Base-by-base conservation (phyloP, 2,888 invertebrate species). In the Acrocyrtus sp. region DNA sequence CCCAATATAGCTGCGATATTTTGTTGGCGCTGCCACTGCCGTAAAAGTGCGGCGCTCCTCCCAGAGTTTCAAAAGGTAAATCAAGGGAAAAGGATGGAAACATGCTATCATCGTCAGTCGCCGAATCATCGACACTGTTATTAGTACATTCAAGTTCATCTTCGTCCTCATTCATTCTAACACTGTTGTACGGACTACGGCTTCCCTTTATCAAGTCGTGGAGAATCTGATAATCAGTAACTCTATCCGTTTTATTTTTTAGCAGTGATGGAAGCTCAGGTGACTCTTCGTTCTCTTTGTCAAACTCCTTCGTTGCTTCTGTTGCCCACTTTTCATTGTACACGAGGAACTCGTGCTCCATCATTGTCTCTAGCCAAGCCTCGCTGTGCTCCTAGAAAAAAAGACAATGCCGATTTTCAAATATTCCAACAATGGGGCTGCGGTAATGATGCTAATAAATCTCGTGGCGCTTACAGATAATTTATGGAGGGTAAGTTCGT, bases 241-340 rank as follows among this genome's bases (percentile, higher is more conserved):
- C 15, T 10, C 10, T 47, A 17, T 17, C 10, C 15, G 47, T 17
- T 47, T 8, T 47, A 47, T 8, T 17, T 17, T 8, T 47, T 47
- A 8, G 19, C 6, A 47, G 15, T 12, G n/a, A 3, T 67, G n/a
- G 57, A 21, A 24, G 8, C 39, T 57, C 26, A 8, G 19, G 21
- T 47, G 29, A 21, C 8, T 17, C 12, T 21, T 21, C 27, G 19
- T 54, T 48, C 19, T 56, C 50, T 6, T 6, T 15, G 17, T 45
- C 15, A 15, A 69, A 58, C 24, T 48, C 29, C 19, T 54, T 47
- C 3, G 67, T 51, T 1, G 66, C 47, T 10, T 51, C 47, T 4
- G 48, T 73, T 19, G 66, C 62, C 76, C 76, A 76, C 10, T 57
- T 65, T 56, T 73, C 73, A 41, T 76, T 76, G 53, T 62, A 76